A percentile compares a stretch with the other conserved stretches of the same genome.
Evolutionary conservation across 2,113 vertebrate species (phyloP).

Genomic region (Hemiprocne comata): DNA sequence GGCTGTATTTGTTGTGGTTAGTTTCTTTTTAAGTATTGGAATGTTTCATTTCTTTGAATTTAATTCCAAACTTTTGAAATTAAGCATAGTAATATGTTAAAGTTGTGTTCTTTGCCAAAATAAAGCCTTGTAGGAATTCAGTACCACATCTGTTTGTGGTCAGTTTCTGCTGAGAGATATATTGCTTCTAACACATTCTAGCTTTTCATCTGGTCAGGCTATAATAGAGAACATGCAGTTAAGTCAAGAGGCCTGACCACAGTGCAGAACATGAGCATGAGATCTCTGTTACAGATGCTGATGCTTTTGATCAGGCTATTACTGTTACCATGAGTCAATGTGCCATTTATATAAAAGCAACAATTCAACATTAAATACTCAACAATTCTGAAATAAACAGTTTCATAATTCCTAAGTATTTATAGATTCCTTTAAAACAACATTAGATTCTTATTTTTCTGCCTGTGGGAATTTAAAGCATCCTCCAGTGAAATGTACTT

Average conservation of each 20-base stretch:
- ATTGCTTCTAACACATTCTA: neutral
- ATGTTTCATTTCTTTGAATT: neutral
- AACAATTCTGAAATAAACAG: neutral
- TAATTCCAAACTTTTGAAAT: neutral
- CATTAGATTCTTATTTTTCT: neutral
- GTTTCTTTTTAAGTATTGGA: neutral
- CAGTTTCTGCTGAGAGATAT: neutral
- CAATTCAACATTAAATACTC: neutral
- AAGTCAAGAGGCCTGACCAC: neutral
- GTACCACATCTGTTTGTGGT: neutral
- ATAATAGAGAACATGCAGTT: accelerated
- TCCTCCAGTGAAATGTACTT: neutral
- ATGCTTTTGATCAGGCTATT: neutral
- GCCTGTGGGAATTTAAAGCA: neutral
- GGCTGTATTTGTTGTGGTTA: neutral
- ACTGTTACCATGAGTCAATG: neutral
- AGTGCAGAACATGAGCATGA: neutral
- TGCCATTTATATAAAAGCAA: neutral
- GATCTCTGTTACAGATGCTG: neutral
- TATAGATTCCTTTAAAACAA: neutral
- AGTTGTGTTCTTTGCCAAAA: neutral
- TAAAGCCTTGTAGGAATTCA: neutral
- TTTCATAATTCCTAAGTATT: neutral
- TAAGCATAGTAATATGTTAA: neutral
- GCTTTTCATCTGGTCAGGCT: neutral